Base-by-base conservation (phyloP, 2,888 invertebrate genomes). In the Drosophila austrosaltans region DNA sequence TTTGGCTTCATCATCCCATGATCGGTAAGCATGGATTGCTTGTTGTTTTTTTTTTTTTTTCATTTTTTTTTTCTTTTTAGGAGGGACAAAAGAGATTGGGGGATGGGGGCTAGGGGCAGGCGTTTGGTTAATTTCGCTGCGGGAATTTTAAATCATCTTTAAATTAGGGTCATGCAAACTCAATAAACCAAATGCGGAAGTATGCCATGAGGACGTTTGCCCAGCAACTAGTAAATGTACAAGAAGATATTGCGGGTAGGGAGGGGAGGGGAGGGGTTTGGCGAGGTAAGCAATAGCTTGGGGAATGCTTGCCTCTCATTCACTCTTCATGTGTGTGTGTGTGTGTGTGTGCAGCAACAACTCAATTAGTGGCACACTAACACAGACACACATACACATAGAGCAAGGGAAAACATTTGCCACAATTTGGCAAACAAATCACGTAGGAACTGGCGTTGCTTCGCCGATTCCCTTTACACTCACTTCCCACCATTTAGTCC, bases 91-190 rank as follows among this genome's bases (percentile, higher is more conserved):
- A 4, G 22, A 22, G 22, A 48, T 3, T 3, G 48, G 22, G 48
- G 20, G 57, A 5, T 1, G 48, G 20, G 28, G 28, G 2, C 28
- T 16, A 39, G 20, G 36, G 5, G 20, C 20, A 39, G 74, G 69
- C 62, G 65, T 81, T 87, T 84, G 76, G 75, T 82, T 84, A 84
- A 84, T 84, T 87, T 87, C 82, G 84, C 82, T 78, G 84, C 87
- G 82, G 84, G 84, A 80, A 84, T 84, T 84, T 84, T 77, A 84
- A 84, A 87, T 84, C 87, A 84, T 84, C 87, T 84, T 87, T 84
- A 84, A 84, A 84, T 84, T 87, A 87, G 84, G 84, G 84, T 83
- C 87, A 84, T 83, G 84, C 84, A 78, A 83, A 82, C 83, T 81
- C 83, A 82, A 83, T 83, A 83, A 83, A 82, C 76, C 79, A 85